Conservation (phyloP, 1,140 invertebrate genomes). For the Lasaia peninsularis region DNA sequence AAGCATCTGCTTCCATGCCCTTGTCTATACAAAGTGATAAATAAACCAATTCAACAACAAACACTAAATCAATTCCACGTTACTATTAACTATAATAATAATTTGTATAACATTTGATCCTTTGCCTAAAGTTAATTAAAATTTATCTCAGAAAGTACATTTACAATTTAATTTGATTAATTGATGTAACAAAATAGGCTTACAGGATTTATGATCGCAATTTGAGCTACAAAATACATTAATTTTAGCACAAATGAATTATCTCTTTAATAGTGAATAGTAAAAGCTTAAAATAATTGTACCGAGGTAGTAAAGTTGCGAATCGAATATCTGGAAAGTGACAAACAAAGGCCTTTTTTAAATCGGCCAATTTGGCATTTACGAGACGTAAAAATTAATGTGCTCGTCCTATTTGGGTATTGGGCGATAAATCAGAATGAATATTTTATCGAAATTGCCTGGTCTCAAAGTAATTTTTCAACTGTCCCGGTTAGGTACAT, state of each 20-base stretch:
- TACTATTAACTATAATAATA: too few species aligned
- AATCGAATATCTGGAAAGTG: background rate
- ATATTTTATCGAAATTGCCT: constrained; percentile 16
- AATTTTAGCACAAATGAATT: background rate
- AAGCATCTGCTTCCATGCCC: too few species aligned
- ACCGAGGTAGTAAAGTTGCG: background rate
- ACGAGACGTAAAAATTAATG: constrained; percentile 20
- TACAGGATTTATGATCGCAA: constrained; percentile 1
- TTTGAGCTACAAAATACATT: constrained; percentile 5
- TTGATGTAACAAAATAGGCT: constrained; percentile 2
- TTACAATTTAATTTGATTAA: constrained; percentile 6
- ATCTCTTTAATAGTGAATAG: background rate
- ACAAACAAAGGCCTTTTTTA: constrained; percentile 7
- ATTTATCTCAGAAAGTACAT: background rate
- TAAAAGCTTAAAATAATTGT: background rate
- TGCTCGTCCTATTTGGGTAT: constrained; percentile 17
- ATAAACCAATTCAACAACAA: too few species aligned
- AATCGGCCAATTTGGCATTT: constrained; percentile 16
- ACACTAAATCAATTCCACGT: background rate
- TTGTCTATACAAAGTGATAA: too few species aligned
- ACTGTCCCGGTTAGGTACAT: constrained; percentile 11
- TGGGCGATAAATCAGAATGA: constrained; percentile 19
- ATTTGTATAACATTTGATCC: background rate
- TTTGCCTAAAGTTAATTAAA: background rate
- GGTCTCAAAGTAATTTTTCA: constrained; percentile 15